Base-by-base conservation (phyloP, 1,140 invertebrate genomes). In the Heliconius eleuchia region DNA sequence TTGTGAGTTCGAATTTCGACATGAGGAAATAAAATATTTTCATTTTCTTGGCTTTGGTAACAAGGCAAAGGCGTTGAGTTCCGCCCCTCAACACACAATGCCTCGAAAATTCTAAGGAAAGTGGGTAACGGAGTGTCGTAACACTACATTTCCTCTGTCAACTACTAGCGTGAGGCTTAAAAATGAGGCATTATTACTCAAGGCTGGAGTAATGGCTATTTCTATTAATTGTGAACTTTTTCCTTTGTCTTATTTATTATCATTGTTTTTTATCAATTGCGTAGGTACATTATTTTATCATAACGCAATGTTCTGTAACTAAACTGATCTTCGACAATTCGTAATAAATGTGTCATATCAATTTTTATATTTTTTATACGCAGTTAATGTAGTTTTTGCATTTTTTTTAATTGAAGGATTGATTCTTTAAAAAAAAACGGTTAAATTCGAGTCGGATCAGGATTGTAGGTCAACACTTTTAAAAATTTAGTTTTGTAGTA, bases 171-270 rank as follows among this genome's bases (percentile, higher is more conserved):
- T 55, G 52, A 55, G n/a, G 19, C 19, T 19, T 3, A 57, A 11
- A 23, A 30, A 66, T 16, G 60, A 27, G 11, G 60, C 9, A 66
- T 23, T 30, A 30, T 66, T 66, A 30, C 60, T 66, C 9, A 66
- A 16, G 8, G 13, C 4, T 13, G 30, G 60, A 60, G 19, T 60
- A 60, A 60, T 60, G 9, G n/a, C 5, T 16, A 1, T 46, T 16
- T 46, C 55, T 30, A 66, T 13, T 30, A 11, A 66, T 66, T 66
- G 3, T 66, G 8, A 66, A 66, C 60, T 66, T 66, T 66, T 66
- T 66, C 60, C 23, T 66, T 66, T 66, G 60, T 66, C 57, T n/a
- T n/a, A 60, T 66, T 30, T 30, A 16, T 66, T 66, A 66, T 66
- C 60, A 27, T 30, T 66, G 60, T 16, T 66, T 30, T 11, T 66